Percentiles rank a stretch among this genome's conserved stretches.
Conservation (phyloP, 2,113 vertebrate species). For the Cisticola juncidis region DNA sequence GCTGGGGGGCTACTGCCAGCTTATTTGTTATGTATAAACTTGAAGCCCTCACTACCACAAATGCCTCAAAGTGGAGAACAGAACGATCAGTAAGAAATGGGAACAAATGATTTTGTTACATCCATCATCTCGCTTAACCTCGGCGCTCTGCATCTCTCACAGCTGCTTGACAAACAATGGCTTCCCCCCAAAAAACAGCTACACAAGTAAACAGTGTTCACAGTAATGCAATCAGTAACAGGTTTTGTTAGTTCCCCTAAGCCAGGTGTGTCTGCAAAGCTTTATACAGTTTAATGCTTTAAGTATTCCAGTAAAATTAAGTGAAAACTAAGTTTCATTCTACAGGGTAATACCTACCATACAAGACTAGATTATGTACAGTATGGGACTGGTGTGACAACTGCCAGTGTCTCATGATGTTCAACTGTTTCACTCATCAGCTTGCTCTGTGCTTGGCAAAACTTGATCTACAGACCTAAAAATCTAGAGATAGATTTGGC, state of each 20-base stretch:
- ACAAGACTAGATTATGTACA: constrained; percentile 35
- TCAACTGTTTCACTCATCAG: background rate
- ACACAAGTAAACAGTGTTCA: constrained; percentile 48
- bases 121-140: background rate
- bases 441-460: background rate
- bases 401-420: background rate
- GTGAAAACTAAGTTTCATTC: constrained; percentile 33
- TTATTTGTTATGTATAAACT: background rate
- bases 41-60: background rate
- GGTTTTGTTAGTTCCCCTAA: background rate
- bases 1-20: background rate
- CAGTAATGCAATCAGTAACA: constrained; percentile 37
- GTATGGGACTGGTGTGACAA: constrained; percentile 41
- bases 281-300: constrained; percentile 39
- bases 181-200: background rate
- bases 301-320: constrained; percentile 54
- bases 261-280: constrained; percentile 23
- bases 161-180: background rate
- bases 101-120: background rate
- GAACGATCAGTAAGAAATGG: background rate
- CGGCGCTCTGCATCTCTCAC: background rate
- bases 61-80: background rate
- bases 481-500: constrained; percentile 11
- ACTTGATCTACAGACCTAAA: background rate
- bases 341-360: constrained; percentile 10